Base-by-base conservation (phyloP, 2,113 vertebrate genomes). In the Phoxinus phoxinus region DNA sequence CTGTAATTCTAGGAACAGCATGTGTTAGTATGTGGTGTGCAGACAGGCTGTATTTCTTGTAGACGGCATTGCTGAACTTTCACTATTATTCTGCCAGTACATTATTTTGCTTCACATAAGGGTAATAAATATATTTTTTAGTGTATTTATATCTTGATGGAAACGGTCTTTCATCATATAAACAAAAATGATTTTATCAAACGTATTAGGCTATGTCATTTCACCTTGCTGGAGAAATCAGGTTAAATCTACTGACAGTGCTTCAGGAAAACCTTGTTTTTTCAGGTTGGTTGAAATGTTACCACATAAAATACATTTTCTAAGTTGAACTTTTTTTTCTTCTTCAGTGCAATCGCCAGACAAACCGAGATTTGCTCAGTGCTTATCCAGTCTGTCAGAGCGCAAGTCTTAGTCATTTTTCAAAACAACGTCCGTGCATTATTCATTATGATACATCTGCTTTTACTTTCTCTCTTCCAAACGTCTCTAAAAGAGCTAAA, bases 401-500 rank as follows among this genome's bases (percentile, higher is more conserved):
- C 7, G 15, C 59, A 78, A 78, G 32, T 10, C 30, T 19, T 58
- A 35, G 75, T 59, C 32, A 41, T 79, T 79, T 59, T 79, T 79
- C 53, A 59, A 41, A 79, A 79, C 21, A 32, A 21, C 9, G 9
- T 4, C 25, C 59, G 11, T 81, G n/a, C 5, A 67, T 23, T 81
- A 67, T 51, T 67, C 61, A 67, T 81, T 81, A 27, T 9, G 7
- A 19, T 65, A 44, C 59, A 25, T 67, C 79, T 51, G 59, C 25
- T 48, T 81, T 67, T 15, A 67, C 19, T 65, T 65, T 46, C 37
- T 37, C 76, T 79, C 35, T 10, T 80, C n/a, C 2, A 81, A 23
- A 48, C 25, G 23, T 67, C 59, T 46, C 58, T 46, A 23, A 81
- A 81, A 81, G 59, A 65, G 56, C 79, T 46, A 32, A 81, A 81